A percentile compares a stretch with the other conserved stretches of the same genome.
phyloP scores from a whole-genome alignment of 1,140 invertebrate genomes.

The Drosophila grimshawi region DNA sequence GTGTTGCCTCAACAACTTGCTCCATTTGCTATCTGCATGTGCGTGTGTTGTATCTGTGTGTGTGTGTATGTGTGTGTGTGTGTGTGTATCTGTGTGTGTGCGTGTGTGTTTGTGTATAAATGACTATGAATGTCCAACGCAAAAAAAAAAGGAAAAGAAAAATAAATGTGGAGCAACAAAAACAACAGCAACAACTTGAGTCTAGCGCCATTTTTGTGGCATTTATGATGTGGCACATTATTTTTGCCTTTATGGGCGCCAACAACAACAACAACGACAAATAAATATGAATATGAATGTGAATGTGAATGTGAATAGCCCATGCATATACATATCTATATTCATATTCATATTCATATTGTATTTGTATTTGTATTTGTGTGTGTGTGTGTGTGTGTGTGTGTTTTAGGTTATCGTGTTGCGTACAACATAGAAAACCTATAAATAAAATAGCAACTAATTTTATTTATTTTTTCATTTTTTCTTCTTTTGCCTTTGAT shows the following conservation, averaged over 20 bases:
- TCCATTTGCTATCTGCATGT: slow-evolving; percentile 51
- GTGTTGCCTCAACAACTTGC: slow-evolving; percentile 56
- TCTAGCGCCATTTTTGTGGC: slow-evolving; percentile 75
- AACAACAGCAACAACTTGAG: slow-evolving; percentile 39
- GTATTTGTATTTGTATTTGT: not conserved
- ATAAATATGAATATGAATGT: slow-evolving; percentile 47
- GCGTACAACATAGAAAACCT: slow-evolving; percentile 44
- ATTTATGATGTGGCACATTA: slow-evolving; percentile 82
- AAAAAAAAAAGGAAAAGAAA: slow-evolving; percentile 22
- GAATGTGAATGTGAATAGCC: slow-evolving; percentile 11
- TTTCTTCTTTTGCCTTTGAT: not conserved
- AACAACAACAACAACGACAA: slow-evolving; percentile 17
- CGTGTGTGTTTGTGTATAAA: slow-evolving; percentile 28
- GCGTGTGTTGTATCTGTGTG: slow-evolving; percentile 28
- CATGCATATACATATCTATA: slow-evolving; percentile 10
- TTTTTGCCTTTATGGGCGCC: slow-evolving; percentile 63
- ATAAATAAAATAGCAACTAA: slow-evolving; percentile 81
- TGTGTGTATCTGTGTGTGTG: slow-evolving; percentile 20
- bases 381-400: slow-evolving; percentile 7
- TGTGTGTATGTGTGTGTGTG: slow-evolving; percentile 32
- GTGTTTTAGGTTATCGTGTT: slow-evolving; percentile 54
- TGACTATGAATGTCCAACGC: slow-evolving; percentile 52
- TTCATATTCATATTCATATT: not conserved
- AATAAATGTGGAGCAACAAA: slow-evolving; percentile 28
- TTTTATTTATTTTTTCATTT: slow-evolving; percentile 71